These are phyloP conservation scores for Enteromius mattozi DNA, from an alignment of 2,797 vertebrate genomes.

Conservation along the genomic window DNA sequence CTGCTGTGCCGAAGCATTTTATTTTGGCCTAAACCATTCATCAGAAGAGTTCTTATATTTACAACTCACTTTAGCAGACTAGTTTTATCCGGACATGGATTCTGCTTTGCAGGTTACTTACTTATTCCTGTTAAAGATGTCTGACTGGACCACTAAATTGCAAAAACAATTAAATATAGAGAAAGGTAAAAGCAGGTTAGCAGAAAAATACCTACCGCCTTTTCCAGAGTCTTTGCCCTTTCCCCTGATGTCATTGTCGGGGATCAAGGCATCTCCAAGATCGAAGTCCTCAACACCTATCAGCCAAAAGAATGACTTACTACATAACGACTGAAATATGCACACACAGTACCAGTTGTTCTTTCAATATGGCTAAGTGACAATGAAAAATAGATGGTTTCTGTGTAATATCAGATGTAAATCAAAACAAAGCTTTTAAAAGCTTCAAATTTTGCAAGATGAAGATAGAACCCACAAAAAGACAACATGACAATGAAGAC, in stretches of 20 bases:
- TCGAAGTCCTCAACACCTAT: slow-evolving; percentile 72
- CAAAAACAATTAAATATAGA: background rate
- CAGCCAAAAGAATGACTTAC: slow-evolving; percentile 43
- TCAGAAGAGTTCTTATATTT: background rate
- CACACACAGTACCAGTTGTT: background rate
- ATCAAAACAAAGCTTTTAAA: background rate
- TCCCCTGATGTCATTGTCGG: slow-evolving; percentile 74
- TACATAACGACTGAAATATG: background rate
- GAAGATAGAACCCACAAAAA: background rate
- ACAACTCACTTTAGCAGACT: background rate
- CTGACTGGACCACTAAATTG: background rate
- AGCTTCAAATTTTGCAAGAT: background rate
- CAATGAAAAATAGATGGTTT: background rate
- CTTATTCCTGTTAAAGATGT: background rate
- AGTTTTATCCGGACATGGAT: background rate
- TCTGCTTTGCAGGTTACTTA: background rate
- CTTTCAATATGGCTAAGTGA: slow-evolving; percentile 9
- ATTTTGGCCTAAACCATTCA: background rate
- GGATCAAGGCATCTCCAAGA: slow-evolving; percentile 84
- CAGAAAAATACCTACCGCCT: slow-evolving; percentile 66
- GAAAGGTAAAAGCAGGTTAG: background rate
- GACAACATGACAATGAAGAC: slow-evolving; percentile 9
- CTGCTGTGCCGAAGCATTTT: background rate
- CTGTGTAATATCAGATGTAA: background rate
- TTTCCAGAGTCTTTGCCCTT: slow-evolving; percentile 71